Base-by-base conservation (phyloP, 2,113 vertebrate species). In the Oplegnathus fasciatus region DNA sequence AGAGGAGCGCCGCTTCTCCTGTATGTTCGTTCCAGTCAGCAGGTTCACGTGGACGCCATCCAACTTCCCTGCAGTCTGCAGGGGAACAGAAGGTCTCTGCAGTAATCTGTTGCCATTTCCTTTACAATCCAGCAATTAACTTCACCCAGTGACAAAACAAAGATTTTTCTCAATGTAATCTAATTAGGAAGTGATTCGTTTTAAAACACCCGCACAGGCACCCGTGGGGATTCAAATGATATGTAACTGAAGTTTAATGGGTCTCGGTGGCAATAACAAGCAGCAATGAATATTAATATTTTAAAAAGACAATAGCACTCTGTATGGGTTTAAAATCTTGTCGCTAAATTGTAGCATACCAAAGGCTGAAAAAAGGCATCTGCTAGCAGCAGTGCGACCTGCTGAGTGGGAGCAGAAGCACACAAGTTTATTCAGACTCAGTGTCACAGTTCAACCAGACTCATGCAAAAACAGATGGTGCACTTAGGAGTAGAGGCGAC, bases 161-260 rank as follows among this genome's bases (percentile, higher is more conserved):
- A 88, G 82, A 87, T 83, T 85, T 89, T 83, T 86, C 84, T 89
- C 80, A 84, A 75, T 87, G 73, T 81, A 79, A 80, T 92, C 64
- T 80, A 86, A 92, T 85, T 64, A 86, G 67, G 74, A 77, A 85
- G 66, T 61, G 88, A 85, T 90, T 62, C 9, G 42, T 84, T 91
- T 90, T 85, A 86, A 91, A 87, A 83, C 67, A 83, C 75, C 52
- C 69, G 75, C 80, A 71, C 34, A 66, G 58, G 58, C 69, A 42
- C 81, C 80, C 57, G 66, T 65, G 83, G 82, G 86, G 80, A 82
- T 87, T 75, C 76, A 78, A 88, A 81, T 87, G 80, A 90, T 75
- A 87, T 85, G 84, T 93, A 93, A 93, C 81, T 90, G 84, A 86
- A 87, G 89, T 93, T 92, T 90, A 93, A 93, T 93, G 85, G 77